These are phyloP conservation scores for Stegodyphus mimosarum DNA, from an alignment of 1,140 invertebrate species.

Conservation along the genomic window DNA sequence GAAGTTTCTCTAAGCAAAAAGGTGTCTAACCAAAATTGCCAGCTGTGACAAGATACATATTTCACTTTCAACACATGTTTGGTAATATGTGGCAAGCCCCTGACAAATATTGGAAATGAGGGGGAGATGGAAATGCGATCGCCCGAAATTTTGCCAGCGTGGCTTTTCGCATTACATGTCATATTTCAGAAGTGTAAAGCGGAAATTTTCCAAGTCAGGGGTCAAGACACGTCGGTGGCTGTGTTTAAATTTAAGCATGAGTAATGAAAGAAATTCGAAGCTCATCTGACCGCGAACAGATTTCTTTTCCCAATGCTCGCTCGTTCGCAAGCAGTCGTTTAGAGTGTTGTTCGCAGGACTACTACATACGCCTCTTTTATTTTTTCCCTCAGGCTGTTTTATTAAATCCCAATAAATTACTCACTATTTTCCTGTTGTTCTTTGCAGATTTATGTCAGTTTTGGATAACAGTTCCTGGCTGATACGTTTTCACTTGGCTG, in stretches of 20 bases:
- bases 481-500: too few species aligned
- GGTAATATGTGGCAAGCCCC: slow-evolving; percentile 14
- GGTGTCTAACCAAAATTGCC: too few species aligned
- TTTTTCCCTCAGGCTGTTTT: not conserved
- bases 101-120: not conserved
- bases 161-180: slow-evolving; percentile 35
- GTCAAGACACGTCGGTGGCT: not conserved
- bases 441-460: too few species aligned
- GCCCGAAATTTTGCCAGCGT: slow-evolving; percentile 23
- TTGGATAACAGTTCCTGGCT: too few species aligned
- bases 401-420: not conserved
- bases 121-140: slow-evolving; percentile 32
- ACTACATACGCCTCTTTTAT: too few species aligned
- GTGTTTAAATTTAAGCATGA: slow-evolving; percentile 31
- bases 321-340: not conserved
- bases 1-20: too few species aligned
- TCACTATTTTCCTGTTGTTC: not conserved
- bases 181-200: slow-evolving; percentile 44
- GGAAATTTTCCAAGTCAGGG: slow-evolving; percentile 40
- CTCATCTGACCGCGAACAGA: not conserved
- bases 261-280: slow-evolving; percentile 26
- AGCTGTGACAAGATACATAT: too few species aligned
- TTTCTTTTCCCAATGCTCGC: not conserved
- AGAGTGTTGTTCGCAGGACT: too few species aligned
- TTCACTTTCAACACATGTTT: not conserved